A percentile compares a stretch with the other conserved stretches of the same genome.
phyloP scores from a whole-genome alignment of 2,888 invertebrate genomes.

The Selenia dentaria region DNA sequence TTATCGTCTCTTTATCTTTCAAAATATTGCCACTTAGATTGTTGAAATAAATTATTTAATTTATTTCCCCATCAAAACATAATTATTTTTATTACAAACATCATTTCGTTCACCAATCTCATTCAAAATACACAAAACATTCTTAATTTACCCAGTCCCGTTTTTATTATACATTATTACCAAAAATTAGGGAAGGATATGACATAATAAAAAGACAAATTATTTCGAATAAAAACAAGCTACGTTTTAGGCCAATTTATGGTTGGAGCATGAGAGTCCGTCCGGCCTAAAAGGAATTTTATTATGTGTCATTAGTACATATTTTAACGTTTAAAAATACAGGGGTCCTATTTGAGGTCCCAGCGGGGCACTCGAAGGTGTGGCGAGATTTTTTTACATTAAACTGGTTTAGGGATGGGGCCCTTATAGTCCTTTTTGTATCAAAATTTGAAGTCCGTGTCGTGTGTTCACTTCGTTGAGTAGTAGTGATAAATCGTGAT shows the following conservation, averaged over 20 bases:
- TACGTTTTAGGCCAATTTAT: constrained; percentile 50
- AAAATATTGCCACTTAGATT: too few species aligned
- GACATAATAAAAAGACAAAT: constrained; percentile 49
- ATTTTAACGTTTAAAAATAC: constrained; percentile 63
- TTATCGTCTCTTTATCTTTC: too few species aligned
- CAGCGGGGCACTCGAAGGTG: constrained; percentile 55
- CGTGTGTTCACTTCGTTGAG: too few species aligned
- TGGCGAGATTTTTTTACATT: constrained; percentile 25
- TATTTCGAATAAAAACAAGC: constrained; percentile 43
- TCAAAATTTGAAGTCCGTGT: too few species aligned
- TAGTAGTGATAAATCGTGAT: too few species aligned
- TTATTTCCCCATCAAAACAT: neutral
- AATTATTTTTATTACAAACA: constrained; percentile 4
- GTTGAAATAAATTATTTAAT: neutral
- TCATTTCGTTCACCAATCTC: constrained; percentile 5
- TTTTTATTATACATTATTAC: constrained; percentile 34
- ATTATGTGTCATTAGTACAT: constrained; percentile 75
- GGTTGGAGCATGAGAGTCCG: constrained; percentile 37
- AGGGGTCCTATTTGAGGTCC: constrained; percentile 51
- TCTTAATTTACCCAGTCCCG: constrained; percentile 23
- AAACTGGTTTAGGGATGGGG: constrained; percentile 19
- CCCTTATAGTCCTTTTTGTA: constrained; percentile 1
- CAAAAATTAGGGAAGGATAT: constrained; percentile 31
- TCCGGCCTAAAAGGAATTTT: constrained; percentile 63
- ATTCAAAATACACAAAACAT: constrained; percentile 20